Percentiles rank a stretch among this genome's conserved stretches.
These are phyloP conservation scores for Phragmatobia fuliginosa DNA, from an alignment of 2,888 invertebrate genomes.

Conservation along the genomic window DNA sequence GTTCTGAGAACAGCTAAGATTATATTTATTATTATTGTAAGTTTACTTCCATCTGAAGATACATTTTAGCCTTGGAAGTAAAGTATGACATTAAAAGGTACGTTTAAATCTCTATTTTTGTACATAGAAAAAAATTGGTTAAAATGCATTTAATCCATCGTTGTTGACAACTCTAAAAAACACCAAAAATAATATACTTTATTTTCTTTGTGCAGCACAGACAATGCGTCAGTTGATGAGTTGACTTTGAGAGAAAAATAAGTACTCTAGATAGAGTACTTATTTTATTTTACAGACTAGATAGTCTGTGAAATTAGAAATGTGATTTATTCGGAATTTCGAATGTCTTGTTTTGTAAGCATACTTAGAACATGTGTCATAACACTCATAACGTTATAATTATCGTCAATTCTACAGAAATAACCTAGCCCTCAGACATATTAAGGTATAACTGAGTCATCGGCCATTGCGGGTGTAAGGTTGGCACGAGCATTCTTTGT, in stretches of 20 bases:
- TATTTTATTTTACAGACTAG: too few species aligned
- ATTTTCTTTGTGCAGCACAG: neutral
- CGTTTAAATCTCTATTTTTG: too few species aligned
- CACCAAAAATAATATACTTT: neutral
- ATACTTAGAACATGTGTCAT: slow-evolving; percentile 62
- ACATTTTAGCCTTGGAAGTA: neutral
- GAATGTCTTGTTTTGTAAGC: slow-evolving; percentile 41
- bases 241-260: neutral
- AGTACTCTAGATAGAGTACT: too few species aligned
- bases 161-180: neutral
- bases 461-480: slow-evolving; percentile 54
- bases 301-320: slow-evolving; percentile 12
- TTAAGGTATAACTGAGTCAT: slow-evolving; percentile 62
- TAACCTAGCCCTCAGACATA: slow-evolving; percentile 58
- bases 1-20: neutral
- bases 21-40: neutral
- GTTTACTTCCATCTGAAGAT: neutral
- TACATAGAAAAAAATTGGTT: too few species aligned
- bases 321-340: slow-evolving; percentile 34
- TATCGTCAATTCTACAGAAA: slow-evolving; percentile 63
- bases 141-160: neutral
- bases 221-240: slow-evolving; percentile 1
- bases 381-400: slow-evolving; percentile 60
- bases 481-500: slow-evolving; percentile 45
- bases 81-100: neutral